Conservation (phyloP, 2,888 invertebrate species). For the Pristionchus arcanus region DNA sequence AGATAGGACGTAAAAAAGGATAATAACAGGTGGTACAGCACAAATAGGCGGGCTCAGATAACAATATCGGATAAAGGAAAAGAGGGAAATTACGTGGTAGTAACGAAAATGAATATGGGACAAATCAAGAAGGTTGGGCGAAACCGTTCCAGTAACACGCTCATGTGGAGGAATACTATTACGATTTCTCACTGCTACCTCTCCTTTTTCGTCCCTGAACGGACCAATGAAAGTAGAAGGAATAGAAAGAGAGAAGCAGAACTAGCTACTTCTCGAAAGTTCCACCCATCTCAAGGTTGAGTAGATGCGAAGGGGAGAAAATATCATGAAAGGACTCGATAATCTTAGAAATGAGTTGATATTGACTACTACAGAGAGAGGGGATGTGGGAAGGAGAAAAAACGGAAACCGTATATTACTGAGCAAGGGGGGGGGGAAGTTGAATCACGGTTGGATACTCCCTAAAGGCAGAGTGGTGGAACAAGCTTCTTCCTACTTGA, state of each 20-base stretch:
- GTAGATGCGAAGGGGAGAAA: background rate
- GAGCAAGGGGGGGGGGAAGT: background rate
- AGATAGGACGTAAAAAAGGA: background rate
- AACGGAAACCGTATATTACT: background rate
- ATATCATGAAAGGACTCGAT: background rate
- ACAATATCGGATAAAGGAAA: background rate
- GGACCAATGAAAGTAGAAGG: background rate
- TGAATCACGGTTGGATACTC: background rate
- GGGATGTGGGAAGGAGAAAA: background rate
- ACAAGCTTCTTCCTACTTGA: conserved; percentile 23
- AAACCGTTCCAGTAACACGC: background rate
- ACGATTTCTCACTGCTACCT: background rate
- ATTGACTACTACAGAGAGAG: conserved; percentile 13
- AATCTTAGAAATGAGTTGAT: background rate
- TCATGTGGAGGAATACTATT: background rate
- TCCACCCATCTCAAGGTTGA: conserved; percentile 18
- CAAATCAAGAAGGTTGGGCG: background rate
- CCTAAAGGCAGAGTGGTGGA: background rate
- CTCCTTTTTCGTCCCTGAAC: conserved; percentile 43
- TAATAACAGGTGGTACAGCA: background rate
- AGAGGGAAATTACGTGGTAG: background rate
- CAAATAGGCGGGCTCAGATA: background rate
- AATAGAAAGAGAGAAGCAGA: conserved; percentile 6
- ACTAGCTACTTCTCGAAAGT: conserved; percentile 32
- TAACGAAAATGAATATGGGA: background rate